Evolutionary conservation across 2,888 invertebrate genomes (phyloP).

Genomic region (Epirrhoe tristata): DNA sequence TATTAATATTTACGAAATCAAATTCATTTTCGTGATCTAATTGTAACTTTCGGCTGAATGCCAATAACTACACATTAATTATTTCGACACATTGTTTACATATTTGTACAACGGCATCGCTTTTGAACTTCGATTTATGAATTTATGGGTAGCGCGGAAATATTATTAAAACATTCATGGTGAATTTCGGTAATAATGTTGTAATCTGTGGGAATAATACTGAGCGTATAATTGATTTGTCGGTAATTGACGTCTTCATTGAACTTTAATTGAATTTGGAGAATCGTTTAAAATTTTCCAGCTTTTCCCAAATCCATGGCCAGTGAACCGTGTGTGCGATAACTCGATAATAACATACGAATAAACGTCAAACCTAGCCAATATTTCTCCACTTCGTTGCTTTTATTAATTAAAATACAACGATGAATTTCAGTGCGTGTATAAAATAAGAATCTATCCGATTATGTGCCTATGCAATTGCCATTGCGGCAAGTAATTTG

Average conservation of each 20-base stretch:
- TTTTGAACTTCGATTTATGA: conserved; percentile 39
- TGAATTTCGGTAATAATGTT: conserved; percentile 46
- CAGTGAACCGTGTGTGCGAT: conserved; percentile 51
- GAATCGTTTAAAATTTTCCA: conserved; percentile 54
- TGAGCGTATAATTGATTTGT: conserved; percentile 56
- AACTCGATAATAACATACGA: conserved; percentile 52
- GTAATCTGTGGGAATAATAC: conserved; percentile 47
- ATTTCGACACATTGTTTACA: conserved; percentile 38
- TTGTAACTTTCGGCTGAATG: conserved; percentile 27
- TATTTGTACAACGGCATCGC: conserved; percentile 26
- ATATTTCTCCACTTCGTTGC: conserved; percentile 45
- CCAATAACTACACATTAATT: conserved; percentile 32
- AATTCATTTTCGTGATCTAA: conserved; percentile 18
- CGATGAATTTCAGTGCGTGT: conserved; percentile 39
- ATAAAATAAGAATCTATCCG: conserved; percentile 34
- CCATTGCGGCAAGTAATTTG: conserved; percentile 17
- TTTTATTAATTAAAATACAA: conserved; percentile 52
- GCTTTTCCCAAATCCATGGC: conserved; percentile 47
- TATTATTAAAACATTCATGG: conserved; percentile 47
- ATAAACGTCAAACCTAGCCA: conserved; percentile 45
- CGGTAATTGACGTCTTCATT: conserved; percentile 61
- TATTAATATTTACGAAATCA: conserved; percentile 14
- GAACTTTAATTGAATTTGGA: conserved; percentile 61
- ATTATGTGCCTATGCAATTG: conserved; percentile 19
- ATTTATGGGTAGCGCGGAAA: conserved; percentile 36